These are phyloP conservation scores for Trematomus bernacchii DNA, from an alignment of 2,797 vertebrate genomes.

Conservation along the genomic window DNA sequence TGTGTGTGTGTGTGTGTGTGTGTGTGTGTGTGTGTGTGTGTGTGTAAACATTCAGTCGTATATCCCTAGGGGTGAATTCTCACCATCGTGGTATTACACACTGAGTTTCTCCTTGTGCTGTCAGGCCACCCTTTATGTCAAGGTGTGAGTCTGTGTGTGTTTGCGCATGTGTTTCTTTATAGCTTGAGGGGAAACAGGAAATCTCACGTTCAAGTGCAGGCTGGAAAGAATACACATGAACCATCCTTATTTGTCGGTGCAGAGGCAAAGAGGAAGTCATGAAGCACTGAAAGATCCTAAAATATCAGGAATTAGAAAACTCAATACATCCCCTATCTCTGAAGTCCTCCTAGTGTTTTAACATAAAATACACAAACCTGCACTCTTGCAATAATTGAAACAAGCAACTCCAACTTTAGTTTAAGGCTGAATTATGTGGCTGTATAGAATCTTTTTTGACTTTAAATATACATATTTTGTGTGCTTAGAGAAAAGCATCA, in stretches of 20 bases:
- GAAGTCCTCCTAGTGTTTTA: not conserved
- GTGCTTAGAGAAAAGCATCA: constrained; percentile 32
- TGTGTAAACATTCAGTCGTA: constrained; percentile 26
- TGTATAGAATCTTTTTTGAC: constrained; percentile 11
- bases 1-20: not conserved
- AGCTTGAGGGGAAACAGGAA: constrained; percentile 54
- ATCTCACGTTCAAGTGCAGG: constrained; percentile 38
- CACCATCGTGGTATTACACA: constrained; percentile 38
- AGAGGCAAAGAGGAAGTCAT: constrained; percentile 34
- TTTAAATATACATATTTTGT: constrained; percentile 22
- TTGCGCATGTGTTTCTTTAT: constrained; percentile 41
- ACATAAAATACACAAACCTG: not conserved
- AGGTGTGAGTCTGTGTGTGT: constrained; percentile 17
- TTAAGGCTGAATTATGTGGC: constrained; percentile 5
- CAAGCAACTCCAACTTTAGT: not conserved
- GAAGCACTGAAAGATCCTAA: constrained; percentile 33
- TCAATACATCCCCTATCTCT: constrained; percentile 8
- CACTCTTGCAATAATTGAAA: constrained; percentile 9
- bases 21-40: not conserved
- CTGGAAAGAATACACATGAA: constrained; percentile 57
- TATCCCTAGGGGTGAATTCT: constrained; percentile 42
- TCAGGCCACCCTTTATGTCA: constrained; percentile 33
- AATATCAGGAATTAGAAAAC: constrained; percentile 32
- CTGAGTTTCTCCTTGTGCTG: constrained; percentile 39
- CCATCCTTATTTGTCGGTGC: constrained; percentile 56